Base-by-base conservation (phyloP, 2,888 invertebrate species). In the Lepidochitona cinerea region DNA sequence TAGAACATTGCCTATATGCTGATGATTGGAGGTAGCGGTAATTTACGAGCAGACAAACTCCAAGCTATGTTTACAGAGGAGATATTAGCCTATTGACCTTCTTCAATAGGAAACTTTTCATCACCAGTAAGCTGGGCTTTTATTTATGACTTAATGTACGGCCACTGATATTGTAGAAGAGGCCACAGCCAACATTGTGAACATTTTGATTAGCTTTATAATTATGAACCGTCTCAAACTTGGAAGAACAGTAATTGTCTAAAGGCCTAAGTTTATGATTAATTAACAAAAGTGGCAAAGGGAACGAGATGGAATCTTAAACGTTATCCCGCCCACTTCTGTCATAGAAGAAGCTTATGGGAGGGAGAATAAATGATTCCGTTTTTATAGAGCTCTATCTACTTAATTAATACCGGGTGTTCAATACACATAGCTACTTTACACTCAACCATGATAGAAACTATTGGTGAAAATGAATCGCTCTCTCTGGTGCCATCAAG, bases 21-120 rank as follows among this genome's bases (percentile, higher is more conserved):
- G 59, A 29, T 59, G 32, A 59, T 59, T 59, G 12, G 59, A 14
- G 59, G 4, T 59, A 23, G 3, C 29, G 26, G 59, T 59, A 59
- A 59, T 59, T 59, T 59, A 59, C 59, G 59, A 32, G 23, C 59
- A 59, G 59, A 59, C 59, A 59, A 59, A 59, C 59, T 26, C 23
- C 12, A 59, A 29, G 59, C 14, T 59, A 59, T 59, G 59, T 59
- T 59, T 59, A 59, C 32, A 59, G 59, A 59, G 59, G 23, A 14
- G 12, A 26, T 59, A 59, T 59, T 59, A 59, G 59, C 59, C 59
- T 59, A 59, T 59, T 59, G 59, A 29, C 59, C 59, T 32, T 29
- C 23, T 23, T 14, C 23, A 59, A 49, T n/a, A n/a, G n/a, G n/a
- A n/a, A n/a, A n/a, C n/a, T n/a, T n/a, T n/a, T n/a, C n/a, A n/a